Conservation (phyloP, 2,888 invertebrate species). For the Coecobrya sp. region DNA sequence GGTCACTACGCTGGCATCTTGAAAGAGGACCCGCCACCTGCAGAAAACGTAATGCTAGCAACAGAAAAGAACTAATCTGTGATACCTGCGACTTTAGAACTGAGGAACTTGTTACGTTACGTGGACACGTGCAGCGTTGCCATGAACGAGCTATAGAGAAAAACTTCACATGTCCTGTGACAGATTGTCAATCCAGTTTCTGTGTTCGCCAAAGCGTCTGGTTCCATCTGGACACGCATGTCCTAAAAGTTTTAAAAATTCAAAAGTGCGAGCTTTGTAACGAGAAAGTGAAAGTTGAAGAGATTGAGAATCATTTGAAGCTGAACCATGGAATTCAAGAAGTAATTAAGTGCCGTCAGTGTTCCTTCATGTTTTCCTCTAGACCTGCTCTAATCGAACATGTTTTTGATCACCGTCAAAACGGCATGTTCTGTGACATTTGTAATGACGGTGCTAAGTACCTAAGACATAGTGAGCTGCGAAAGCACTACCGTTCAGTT, state of each 20-base stretch:
- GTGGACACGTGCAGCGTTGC: not conserved
- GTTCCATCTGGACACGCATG: not conserved
- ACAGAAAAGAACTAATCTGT: too few relatives aligned
- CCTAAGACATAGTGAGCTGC: not conserved
- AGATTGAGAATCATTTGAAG: conserved; percentile 17
- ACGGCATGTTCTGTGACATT: conserved; percentile 5
- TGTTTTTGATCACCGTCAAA: not conserved
- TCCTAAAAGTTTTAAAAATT: too few relatives aligned
- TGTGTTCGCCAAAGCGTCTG: not conserved
- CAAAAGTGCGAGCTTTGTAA: not conserved
- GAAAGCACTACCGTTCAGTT: not conserved
- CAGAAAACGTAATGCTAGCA: too few relatives aligned
- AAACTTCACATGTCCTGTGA: not conserved
- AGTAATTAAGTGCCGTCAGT: conserved; percentile 17
- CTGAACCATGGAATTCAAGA: not conserved
- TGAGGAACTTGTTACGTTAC: not conserved
- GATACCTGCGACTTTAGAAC: too few relatives aligned
- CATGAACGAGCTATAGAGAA: not conserved
- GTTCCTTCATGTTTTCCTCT: not conserved
- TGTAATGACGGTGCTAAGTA: not conserved
- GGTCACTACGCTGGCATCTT: too few relatives aligned
- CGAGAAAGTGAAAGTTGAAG: too few relatives aligned
- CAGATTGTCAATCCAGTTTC: not conserved
- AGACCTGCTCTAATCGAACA: not conserved
- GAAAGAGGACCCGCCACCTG: too few relatives aligned